Conservation (phyloP, 2,888 invertebrate genomes). For the Lysandra bellargus region DNA sequence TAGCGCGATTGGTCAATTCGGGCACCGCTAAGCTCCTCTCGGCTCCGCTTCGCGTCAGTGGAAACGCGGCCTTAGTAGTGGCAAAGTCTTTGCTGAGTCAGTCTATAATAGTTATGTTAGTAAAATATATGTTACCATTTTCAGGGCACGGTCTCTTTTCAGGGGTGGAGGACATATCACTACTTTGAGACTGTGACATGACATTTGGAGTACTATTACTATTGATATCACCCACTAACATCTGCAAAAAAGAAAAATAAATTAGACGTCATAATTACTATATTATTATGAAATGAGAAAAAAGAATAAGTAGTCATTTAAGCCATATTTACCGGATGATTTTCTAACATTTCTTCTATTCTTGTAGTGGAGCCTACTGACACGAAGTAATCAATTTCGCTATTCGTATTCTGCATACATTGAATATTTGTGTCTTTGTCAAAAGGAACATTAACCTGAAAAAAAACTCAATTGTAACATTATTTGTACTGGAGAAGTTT, state of each 20-base stretch:
- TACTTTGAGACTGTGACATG: slow-evolving; percentile 63
- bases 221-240: slow-evolving; percentile 69
- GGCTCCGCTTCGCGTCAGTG: no score
- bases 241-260: slow-evolving; percentile 53
- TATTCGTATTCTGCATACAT: slow-evolving; percentile 86
- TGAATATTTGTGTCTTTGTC: slow-evolving; percentile 86
- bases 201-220: slow-evolving; percentile 68
- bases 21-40: no score
- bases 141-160: slow-evolving; percentile 65
- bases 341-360: slow-evolving; percentile 77
- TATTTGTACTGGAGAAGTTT: no score
- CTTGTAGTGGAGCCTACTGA: slow-evolving; percentile 83
- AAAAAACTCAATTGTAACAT: slow-evolving; percentile 33
- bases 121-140: slow-evolving; percentile 49
- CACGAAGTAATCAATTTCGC: slow-evolving; percentile 90
- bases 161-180: slow-evolving; percentile 72
- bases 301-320: not conserved
- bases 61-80: no score
- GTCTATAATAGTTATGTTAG: no score
- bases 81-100: no score
- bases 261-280: not conserved
- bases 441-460: slow-evolving; percentile 85
- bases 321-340: slow-evolving; percentile 65
- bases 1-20: no score
- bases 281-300: not conserved